A percentile compares a stretch with the other conserved stretches of the same genome.
Conservation (phyloP, 1,140 invertebrate genomes). For the Tenebrio molitor region DNA sequence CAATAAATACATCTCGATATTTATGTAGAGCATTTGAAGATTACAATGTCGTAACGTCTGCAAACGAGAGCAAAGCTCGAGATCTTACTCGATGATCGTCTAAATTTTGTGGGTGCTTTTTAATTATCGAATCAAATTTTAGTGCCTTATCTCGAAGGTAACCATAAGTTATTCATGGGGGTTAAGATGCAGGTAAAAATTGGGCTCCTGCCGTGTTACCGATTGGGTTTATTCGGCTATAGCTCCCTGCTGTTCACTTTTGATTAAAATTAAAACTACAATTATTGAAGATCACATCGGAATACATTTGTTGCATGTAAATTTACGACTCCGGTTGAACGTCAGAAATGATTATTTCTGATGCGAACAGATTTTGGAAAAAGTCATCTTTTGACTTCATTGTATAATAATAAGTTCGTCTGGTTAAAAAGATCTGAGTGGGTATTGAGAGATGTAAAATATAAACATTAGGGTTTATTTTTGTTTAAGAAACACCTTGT, state of each 20-base stretch:
- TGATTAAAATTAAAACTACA: constrained; percentile 18
- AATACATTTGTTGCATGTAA: background rate
- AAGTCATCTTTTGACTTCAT: background rate
- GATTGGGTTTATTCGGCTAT: constrained; percentile 26
- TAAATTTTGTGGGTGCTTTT: constrained; percentile 1
- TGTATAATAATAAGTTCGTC: background rate
- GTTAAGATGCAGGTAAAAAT: constrained; percentile 12
- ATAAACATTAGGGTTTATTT: constrained; percentile 18
- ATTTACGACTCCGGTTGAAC: too few species aligned
- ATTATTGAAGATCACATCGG: background rate
- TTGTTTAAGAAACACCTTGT: constrained; percentile 14
- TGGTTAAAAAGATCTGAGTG: constrained; percentile 27
- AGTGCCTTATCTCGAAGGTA: background rate
- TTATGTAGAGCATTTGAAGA: too few species aligned
- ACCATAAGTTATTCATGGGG: background rate
- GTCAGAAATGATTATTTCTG: too few species aligned
- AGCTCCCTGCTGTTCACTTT: background rate
- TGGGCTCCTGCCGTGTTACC: constrained; percentile 3
- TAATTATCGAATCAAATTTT: constrained; percentile 12
- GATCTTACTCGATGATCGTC: too few species aligned
- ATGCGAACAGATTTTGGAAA: background rate
- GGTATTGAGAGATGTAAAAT: constrained; percentile 31
- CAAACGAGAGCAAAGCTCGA: too few species aligned
- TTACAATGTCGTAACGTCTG: too few species aligned
- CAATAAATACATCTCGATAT: too few species aligned